Base-by-base conservation (phyloP, 2,888 invertebrate genomes). In the Chesias legatella region DNA sequence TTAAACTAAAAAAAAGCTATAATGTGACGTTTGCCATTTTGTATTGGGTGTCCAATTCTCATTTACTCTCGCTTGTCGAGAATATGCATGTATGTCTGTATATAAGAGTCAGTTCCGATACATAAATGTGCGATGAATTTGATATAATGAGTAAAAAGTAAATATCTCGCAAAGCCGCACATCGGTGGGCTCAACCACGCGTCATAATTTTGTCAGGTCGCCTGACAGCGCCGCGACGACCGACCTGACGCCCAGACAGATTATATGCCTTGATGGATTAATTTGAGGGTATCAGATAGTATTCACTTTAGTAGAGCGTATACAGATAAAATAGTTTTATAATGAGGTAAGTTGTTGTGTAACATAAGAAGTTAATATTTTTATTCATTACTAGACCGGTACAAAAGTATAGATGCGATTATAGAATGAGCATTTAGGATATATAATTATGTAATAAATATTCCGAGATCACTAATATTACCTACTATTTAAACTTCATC, bases 191-290 rank as follows among this genome's bases (percentile, higher is more conserved):
- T 73, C 81, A 74, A 64, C 72, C 83, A 80, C 76, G 85, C 82
- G 77, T 84, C 77, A 82, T 75, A 74, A 79, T 79, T 80, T 67
- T 84, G 85, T 83, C 81, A 82, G 79, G 60, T 60, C 67, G 67
- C 61, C 55, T 77, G 82, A 80, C 82, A 77, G 63, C 13, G 67
- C 59, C 60, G 68, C 61, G 75, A 73, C 75, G 61, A 60, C 53
- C 56, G 55, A 65, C 67, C 69, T 64, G 68, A 67, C 75, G 73
- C 67, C 68, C 62, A 59, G 47, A 60, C 69, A 75, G 83, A 82
- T 83, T 81, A 83, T 74, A 71, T 64, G 73, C 66, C 69, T 60
- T 83, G 83, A 85, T 82, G 80, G 80, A 84, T 85, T 84, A 79
- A 85, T 85, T 84, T 80, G 67, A 66, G 69, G 57, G 63, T 67